These are phyloP conservation scores for Hafferia zeledoni DNA, from an alignment of 2,797 vertebrate species.

Conservation along the genomic window DNA sequence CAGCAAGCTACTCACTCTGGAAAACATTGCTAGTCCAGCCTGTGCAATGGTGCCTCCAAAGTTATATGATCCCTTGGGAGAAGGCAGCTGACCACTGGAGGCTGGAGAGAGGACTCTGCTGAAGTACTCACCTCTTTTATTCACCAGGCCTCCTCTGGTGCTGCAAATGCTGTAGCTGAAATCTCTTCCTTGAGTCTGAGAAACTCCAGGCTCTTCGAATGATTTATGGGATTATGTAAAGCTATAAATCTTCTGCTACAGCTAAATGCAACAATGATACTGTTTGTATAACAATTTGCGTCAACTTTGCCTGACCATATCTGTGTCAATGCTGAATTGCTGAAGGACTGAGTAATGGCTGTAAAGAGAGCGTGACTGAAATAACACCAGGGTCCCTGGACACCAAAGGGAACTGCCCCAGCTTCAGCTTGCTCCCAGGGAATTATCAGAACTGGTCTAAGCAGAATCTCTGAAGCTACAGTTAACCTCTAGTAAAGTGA, in stretches of 20 bases:
- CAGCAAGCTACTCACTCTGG: neutral
- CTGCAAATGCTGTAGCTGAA: neutral
- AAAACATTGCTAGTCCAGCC: rapidly evolving
- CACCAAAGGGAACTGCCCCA: neutral
- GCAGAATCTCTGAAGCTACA: neutral
- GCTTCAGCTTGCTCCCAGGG: neutral
- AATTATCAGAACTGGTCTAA: neutral
- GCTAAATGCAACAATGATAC: neutral
- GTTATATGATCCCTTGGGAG: rapidly evolving
- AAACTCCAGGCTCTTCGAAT: slow-evolving; percentile 3
- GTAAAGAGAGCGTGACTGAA: neutral
- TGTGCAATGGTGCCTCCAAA: neutral
- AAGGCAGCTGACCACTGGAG: neutral
- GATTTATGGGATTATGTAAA: neutral
- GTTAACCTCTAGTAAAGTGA: neutral
- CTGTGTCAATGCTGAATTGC: neutral
- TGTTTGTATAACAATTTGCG: slow-evolving; percentile 15
- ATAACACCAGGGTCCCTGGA: neutral
- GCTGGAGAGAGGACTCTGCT: neutral
- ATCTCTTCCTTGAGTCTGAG: neutral
- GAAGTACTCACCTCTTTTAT: neutral
- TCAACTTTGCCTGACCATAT: slow-evolving; percentile 14
- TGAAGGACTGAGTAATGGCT: neutral
- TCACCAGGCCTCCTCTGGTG: neutral
- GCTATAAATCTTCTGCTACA: slow-evolving; percentile 13